Base-by-base conservation (phyloP, 2,113 vertebrate genomes). In the Clarias gariepinus region DNA sequence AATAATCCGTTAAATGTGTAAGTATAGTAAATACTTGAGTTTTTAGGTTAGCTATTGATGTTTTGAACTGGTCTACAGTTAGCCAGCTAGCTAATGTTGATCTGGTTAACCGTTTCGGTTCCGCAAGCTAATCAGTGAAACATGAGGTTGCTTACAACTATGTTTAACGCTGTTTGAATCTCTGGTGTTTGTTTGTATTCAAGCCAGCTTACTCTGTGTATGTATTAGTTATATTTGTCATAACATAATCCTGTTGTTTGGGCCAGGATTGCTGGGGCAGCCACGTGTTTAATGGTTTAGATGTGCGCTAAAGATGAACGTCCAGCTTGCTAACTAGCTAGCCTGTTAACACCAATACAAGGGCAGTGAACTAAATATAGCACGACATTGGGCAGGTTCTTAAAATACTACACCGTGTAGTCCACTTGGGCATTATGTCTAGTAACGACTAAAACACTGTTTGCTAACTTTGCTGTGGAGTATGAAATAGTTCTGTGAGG, bases 341-440 rank as follows among this genome's bases (percentile, higher is more conserved):
- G n/a, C 79, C 63, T 15, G 66, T 81, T 73, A 52, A 16, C 4
- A 4, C 71, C 23, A 71, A 4, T 73, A 13, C 53, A 12, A 87
- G 69, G 78, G 68, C 82, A 69, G 16, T 3, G 23, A 47, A 12
- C 60, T 87, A 86, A 85, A 81, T 69, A 87, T 85, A 82, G 53
- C 66, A 23, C 15, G 9, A 5, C 9, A 5, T 21, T 2, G 33
- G 30, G 25, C 15, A 66, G 12, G 58, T 19, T 57, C 88, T 33
- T 52, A 81, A 89, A 74, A 84, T 81, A 76, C 58, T 81, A 76
- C 58, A n/a, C 47, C 1, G 16, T 11, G 33, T 64, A 16, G 28
- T 33, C 21, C 33, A 52, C 0, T 41, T 61, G 15, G 60, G 33
- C 47, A n/a, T 69, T 28, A 23, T 2, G 21, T 74, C 6, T 36